Evolutionary conservation across 1,140 invertebrate species (phyloP), one percentile per base, ranked within the genome.

Genomic region (Ylistrum balloti): DNA sequence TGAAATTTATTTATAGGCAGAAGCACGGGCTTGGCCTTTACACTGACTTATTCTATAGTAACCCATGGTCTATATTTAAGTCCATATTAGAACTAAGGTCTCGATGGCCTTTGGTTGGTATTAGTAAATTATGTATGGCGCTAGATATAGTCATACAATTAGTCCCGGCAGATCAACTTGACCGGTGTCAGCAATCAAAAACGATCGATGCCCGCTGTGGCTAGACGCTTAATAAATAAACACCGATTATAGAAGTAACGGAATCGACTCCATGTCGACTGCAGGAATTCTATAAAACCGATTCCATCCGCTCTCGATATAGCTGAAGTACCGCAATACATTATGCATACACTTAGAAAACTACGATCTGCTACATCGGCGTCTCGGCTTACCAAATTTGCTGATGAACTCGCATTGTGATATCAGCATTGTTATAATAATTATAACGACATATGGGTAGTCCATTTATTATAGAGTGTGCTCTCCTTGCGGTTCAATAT

Each of bases 141-240:
- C 56, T 17, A 9, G n/a, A n/a, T 74, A 28, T 48, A 20, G 56
- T 74, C 56, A n/a, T 74, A n/a, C n/a, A 74, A 48, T 74, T 74
- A 74, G 56, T 74, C 22, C 56, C 56, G 0, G 56, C 41, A 45
- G 56, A 28, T 17, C 56, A 74, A 74, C 56, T 74, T 74, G 56
- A 74, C 56, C 56, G 56, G 22, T 74, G 1, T 74, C 56, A n/a
- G 56, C 56, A 28, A 74, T 74, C 17, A 74, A 74, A 74, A 28
- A 74, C 45, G 45, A 74, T 74, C 56, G 56, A 74, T 74, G 5
- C 56, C 56, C 11, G 56, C 56, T n/a, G 22, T 28, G 56, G 56
- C 56, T 74, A 74, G 56, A 74, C 56, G 56, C n/a, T 74, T 74
- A 74, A 74, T 74, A 74, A 74, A 74, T 74, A 74, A 74, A 74